Percentiles rank a stretch among this genome's conserved stretches.
Evolutionary conservation across 2,113 vertebrate species (phyloP).

Genomic region (Salminus brasiliensis): DNA sequence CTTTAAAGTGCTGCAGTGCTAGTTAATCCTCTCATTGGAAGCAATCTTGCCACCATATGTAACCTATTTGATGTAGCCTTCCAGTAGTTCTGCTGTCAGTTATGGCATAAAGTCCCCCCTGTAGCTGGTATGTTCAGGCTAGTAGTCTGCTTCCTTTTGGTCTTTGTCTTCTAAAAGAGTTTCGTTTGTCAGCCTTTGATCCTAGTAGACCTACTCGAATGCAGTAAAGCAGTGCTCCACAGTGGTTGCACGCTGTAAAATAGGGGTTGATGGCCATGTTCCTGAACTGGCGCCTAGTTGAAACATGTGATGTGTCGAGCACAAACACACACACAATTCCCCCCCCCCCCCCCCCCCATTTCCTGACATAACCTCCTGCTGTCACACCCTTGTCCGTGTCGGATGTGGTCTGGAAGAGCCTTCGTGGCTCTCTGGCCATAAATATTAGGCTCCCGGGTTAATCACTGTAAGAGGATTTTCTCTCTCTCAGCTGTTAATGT

Average conservation of each 20-base stretch:
- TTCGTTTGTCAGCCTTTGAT: no score
- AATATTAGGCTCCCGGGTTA: not conserved
- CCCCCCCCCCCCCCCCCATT: no score
- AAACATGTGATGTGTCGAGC: no score
- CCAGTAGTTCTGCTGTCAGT: no score
- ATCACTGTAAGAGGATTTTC: not conserved
- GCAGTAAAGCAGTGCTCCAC: no score
- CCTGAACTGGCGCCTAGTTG: not conserved
- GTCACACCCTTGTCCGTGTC: not conserved
- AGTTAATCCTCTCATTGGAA: constrained; percentile 7
- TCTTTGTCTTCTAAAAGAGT: no score
- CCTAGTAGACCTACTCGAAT: no score
- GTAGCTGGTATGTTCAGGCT: not conserved
- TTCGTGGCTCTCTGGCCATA: not conserved
- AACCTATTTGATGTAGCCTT: not conserved
- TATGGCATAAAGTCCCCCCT: not conserved
- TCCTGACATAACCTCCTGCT: not conserved
- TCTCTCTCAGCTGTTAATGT: not conserved
- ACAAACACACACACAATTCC: no score
- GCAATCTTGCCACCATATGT: constrained; percentile 20
- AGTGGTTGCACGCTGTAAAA: no score
- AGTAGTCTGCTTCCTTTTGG: not conserved
- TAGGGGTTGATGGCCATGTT: not conserved
- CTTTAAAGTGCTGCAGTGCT: not conserved
- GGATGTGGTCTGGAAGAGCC: not conserved